Conservation (phyloP, 2,113 vertebrate genomes). For the Octodon degus region DNA sequence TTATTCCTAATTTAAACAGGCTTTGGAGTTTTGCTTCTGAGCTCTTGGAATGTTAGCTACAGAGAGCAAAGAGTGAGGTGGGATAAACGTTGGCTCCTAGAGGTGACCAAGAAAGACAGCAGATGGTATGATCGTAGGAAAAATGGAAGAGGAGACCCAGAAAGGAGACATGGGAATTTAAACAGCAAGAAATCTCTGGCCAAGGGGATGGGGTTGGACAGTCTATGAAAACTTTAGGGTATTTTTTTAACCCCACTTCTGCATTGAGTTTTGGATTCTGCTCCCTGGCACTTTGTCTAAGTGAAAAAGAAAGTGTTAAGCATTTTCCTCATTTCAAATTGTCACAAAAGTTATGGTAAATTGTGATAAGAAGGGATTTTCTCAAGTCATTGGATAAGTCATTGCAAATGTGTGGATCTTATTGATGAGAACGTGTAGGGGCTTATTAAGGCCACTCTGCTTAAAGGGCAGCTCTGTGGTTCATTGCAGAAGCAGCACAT, state of each 20-base stretch:
- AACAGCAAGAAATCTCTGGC: background rate
- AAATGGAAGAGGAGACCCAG: background rate
- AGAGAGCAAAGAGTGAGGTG: background rate
- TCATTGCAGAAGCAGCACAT: background rate
- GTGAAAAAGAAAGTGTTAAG: slow-evolving; percentile 26
- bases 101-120: background rate
- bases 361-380: slow-evolving; percentile 46
- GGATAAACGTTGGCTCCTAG: background rate
- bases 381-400: slow-evolving; percentile 29
- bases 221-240: background rate
- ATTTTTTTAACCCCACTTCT: background rate
- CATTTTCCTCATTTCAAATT: slow-evolving; percentile 46
- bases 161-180: background rate
- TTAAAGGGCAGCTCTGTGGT: background rate
- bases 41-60: background rate
- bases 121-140: background rate
- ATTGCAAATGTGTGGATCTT: background rate
- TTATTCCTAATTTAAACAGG: slow-evolving; percentile 29
- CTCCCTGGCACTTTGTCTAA: slow-evolving; percentile 35
- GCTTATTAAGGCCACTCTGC: background rate
- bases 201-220: background rate
- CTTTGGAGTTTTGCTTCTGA: background rate
- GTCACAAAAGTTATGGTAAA: slow-evolving; percentile 31
- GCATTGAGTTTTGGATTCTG: background rate
- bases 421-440: background rate